Evolutionary conservation across 2,888 invertebrate species (phyloP).

Genomic region (Acanthopleura granulata): DNA sequence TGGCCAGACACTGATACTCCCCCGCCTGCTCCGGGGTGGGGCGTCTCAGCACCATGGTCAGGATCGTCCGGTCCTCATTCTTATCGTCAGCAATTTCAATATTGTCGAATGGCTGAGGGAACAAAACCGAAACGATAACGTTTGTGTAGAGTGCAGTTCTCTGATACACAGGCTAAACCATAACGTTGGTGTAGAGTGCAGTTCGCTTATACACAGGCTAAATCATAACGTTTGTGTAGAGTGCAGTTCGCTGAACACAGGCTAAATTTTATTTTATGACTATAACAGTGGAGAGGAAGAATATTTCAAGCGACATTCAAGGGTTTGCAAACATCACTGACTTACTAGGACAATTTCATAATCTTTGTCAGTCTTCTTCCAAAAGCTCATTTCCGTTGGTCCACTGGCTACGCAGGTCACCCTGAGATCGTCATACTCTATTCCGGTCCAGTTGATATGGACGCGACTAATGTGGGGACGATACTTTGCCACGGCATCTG

Average conservation of each 20-base stretch:
- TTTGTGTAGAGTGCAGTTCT: no score
- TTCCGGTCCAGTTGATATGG: not conserved
- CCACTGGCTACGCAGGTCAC: not conserved
- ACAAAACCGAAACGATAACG: no score
- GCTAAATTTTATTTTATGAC: no score
- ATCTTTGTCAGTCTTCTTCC: not conserved
- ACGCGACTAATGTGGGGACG: not conserved
- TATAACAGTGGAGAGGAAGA: no score
- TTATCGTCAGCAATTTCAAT: not conserved
- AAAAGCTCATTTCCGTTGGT: not conserved
- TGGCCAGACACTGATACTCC: not conserved
- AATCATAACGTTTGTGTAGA: no score
- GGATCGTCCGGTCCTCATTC: not conserved
- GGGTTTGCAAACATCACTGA: not conserved
- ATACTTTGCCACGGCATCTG: not conserved
- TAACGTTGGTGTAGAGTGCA: no score
- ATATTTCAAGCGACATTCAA: no score
- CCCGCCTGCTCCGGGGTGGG: not conserved
- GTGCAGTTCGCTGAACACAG: no score
- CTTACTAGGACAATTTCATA: slow-evolving; percentile 3
- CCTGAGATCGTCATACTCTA: not conserved
- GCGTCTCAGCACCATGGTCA: not conserved
- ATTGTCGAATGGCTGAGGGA: not conserved
- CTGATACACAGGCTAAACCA: no score
- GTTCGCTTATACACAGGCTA: no score